These are phyloP conservation scores for Sericinus montela DNA, from an alignment of 2,888 invertebrate genomes.

Conservation along the genomic window DNA sequence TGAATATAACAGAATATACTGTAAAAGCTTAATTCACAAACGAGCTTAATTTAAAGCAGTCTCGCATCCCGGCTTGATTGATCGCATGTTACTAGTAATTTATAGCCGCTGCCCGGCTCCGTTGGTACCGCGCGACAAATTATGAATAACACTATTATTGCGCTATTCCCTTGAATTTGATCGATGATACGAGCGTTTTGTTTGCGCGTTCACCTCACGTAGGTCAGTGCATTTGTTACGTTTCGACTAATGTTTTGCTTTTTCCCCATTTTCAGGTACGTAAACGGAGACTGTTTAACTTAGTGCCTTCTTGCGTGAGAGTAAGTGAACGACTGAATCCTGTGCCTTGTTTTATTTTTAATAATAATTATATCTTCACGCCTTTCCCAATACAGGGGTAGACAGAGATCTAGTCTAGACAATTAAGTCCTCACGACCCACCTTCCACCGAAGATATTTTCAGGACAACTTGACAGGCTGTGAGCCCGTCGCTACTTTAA, in stretches of 20 bases:
- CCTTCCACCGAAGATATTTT: no score
- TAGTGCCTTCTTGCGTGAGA: conserved; percentile 6
- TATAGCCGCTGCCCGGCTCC: conserved; percentile 28
- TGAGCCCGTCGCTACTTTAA: no score
- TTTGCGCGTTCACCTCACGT: conserved; percentile 44
- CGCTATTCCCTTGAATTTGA: conserved; percentile 37
- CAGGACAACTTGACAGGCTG: no score
- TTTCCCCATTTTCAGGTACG: conserved; percentile 31
- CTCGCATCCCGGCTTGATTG: conserved; percentile 37
- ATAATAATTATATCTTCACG: background rate
- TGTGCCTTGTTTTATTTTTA: background rate
- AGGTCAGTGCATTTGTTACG: conserved; percentile 49
- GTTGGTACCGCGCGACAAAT: conserved; percentile 40
- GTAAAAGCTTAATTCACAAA: conserved; percentile 26
- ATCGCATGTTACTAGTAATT: conserved; percentile 42
- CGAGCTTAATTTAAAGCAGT: conserved; percentile 37
- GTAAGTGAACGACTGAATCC: background rate
- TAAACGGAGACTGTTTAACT: conserved; percentile 12
- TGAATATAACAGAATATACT: no score
- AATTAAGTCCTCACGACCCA: no score
- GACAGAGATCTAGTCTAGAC: background rate
- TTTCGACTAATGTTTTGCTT: conserved; percentile 33
- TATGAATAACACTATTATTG: conserved; percentile 55
- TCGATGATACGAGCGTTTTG: conserved; percentile 35
- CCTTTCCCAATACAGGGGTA: no score